Conservation (phyloP, 2,797 vertebrate species). For the Distichodus sexfasciatus region DNA sequence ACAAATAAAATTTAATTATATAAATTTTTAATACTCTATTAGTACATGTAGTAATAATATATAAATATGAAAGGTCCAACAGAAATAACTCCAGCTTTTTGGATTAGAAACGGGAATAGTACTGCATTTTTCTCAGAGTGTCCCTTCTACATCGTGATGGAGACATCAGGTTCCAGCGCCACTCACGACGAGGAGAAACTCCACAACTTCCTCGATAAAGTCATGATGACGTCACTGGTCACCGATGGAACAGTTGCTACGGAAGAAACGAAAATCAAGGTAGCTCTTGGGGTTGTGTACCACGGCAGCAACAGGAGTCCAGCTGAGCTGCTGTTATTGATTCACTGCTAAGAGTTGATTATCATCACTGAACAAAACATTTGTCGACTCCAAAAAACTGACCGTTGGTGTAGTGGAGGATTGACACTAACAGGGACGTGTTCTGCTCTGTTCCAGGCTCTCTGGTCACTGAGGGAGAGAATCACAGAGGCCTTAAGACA, state of each 20-base stretch:
- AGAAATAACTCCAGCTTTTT: too few species aligned
- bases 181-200: slow-evolving; percentile 88
- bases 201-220: slow-evolving; percentile 80
- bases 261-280: slow-evolving; percentile 85
- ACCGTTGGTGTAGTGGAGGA: background rate
- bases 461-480: slow-evolving; percentile 92
- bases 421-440: background rate
- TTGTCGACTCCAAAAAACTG: too few species aligned
- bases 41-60: too few species aligned
- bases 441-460: slow-evolving; percentile 60
- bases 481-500: slow-evolving; percentile 86
- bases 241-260: slow-evolving; percentile 86
- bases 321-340: background rate
- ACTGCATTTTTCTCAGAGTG: slow-evolving; percentile 71
- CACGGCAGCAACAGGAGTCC: background rate
- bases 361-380: too few species aligned
- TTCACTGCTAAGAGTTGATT: too few species aligned
- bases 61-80: too few species aligned
- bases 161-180: slow-evolving; percentile 85
- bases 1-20: too few species aligned
- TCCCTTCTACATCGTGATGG: slow-evolving; percentile 90
- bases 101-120: too few species aligned
- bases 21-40: too few species aligned
- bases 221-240: slow-evolving; percentile 76
- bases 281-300: slow-evolving; percentile 27